Base-by-base conservation (phyloP, 2,888 invertebrate species). In the Dryomyza anilis region DNA sequence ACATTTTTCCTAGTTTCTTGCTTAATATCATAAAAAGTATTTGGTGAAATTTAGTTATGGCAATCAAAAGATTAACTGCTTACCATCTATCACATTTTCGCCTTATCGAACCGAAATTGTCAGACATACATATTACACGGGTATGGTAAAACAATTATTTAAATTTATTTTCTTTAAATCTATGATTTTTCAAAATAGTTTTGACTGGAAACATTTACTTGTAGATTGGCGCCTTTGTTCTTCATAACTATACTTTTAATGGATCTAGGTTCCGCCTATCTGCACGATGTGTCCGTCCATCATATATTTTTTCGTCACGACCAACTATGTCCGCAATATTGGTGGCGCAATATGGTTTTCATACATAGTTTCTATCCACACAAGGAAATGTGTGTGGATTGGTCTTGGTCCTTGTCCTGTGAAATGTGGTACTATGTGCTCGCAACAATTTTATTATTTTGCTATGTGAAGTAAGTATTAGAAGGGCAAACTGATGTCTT, bases 321-420 rank as follows among this genome's bases (percentile, higher is more conserved):
- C 46, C 72, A 76, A 63, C 76, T 74, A 63, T 82, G 81, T 65
- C 70, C 75, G 7, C 70, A 69, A 12, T 75, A 79, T 64, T 81
- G 82, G 82, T 82, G 82, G 83, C 73, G 81, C n/a, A 81, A 83
- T 72, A 52, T 81, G 0, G 64, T 83, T 19, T 80, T 83, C 61
- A 78, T 81, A 33, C 82, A 82, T 61, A 82, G 81, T 69, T 71
- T 82, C 1, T 83, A 78, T 57, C 71, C 76, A 36, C 77, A 77
- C 64, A 73, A 76, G 16, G 77, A 81, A 12, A 74, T 83, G 71
- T 84, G 83, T 61, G 74, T 78, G 55, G 81, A 78, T 23, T 84
- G 83, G 83, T 81, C 81, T 12, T 84, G 83, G 82, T 82, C 82
- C 1, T 63, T 84, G 63, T 81, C 83, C 39, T 82, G 82, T 60